A percentile compares a stretch with the other conserved stretches of the same genome.
phyloP scores from a whole-genome alignment of 1,140 invertebrate species.

The Radopholus similis region DNA sequence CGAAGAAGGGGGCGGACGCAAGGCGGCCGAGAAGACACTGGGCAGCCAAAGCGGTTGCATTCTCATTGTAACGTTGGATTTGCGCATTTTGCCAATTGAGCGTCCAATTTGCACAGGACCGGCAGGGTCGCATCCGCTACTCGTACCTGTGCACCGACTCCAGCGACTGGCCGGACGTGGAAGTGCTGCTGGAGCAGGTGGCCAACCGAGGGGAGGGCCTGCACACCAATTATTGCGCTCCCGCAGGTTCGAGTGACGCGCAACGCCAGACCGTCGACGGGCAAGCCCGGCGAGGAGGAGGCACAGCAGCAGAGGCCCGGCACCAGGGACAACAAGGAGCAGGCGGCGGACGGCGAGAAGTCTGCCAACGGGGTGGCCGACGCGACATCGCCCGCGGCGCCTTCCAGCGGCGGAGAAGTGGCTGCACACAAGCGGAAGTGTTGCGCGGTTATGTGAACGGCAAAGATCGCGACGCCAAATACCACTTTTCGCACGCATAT shows the following conservation, averaged over 20 bases:
- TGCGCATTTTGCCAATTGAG: background rate
- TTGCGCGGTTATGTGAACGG: slow-evolving; percentile 3
- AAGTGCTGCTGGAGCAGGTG: slow-evolving; percentile 26
- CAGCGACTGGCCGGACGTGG: slow-evolving; percentile 31
- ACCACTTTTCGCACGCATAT: too few species aligned
- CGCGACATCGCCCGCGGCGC: background rate
- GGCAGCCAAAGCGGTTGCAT: slow-evolving; percentile 23
- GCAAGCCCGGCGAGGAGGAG: background rate
- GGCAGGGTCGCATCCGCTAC: slow-evolving; percentile 4
- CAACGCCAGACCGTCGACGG: background rate
- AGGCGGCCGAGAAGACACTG: background rate
- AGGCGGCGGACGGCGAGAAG: background rate
- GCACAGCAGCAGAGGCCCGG: background rate
- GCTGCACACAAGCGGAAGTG: slow-evolving; percentile 6
- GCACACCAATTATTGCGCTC: background rate
- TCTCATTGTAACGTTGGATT: background rate
- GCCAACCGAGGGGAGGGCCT: background rate
- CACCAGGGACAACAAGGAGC: background rate
- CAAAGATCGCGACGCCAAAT: too few species aligned
- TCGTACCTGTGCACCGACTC: slow-evolving; percentile 21
- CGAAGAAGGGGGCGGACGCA: background rate
- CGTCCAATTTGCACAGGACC: too few species aligned
- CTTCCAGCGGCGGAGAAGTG: background rate
- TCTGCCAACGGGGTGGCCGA: background rate
- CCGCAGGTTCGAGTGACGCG: background rate